These are phyloP conservation scores for Aphelenchoides fujianensis DNA, from an alignment of 1,140 invertebrate genomes.

Conservation along the genomic window DNA sequence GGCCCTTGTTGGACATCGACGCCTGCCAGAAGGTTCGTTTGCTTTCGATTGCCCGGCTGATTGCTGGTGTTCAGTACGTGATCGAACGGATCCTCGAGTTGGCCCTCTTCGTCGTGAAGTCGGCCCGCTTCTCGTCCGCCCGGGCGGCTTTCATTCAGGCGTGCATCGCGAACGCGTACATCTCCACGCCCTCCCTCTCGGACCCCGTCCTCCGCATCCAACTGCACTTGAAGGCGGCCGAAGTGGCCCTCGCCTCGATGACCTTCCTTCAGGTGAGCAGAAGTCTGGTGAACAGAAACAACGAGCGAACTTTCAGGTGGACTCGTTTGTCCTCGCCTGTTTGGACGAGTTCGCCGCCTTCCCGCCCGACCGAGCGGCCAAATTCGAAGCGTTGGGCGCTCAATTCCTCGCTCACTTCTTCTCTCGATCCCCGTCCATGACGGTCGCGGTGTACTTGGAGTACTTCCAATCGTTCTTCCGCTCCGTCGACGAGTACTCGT, in stretches of 20 bases:
- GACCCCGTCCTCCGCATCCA: slow-evolving; percentile 74
- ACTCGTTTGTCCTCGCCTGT: slow-evolving; percentile 20
- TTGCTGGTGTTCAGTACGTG: slow-evolving; percentile 38
- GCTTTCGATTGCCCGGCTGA: background rate
- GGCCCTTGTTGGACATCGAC: slow-evolving; percentile 43
- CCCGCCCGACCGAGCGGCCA: background rate
- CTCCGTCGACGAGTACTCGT: background rate
- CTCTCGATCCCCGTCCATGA: slow-evolving; percentile 1
- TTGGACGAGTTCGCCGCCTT: slow-evolving; percentile 21
- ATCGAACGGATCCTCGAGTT: slow-evolving; percentile 32
- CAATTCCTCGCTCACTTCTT: slow-evolving; percentile 4
- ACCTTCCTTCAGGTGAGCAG: slow-evolving; percentile 39
- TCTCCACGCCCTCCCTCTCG: slow-evolving; percentile 86
- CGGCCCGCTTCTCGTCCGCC: slow-evolving; percentile 39
- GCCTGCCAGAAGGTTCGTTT: slow-evolving; percentile 30
- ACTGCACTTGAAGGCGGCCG: slow-evolving; percentile 80
- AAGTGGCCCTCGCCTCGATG: slow-evolving; percentile 73
- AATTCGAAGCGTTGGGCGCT: background rate
- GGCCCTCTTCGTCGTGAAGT: slow-evolving; percentile 31
- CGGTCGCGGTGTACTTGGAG: background rate
- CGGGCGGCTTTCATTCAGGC: slow-evolving; percentile 66
- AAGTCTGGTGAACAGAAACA: background rate
- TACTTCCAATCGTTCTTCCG: background rate
- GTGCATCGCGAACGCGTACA: slow-evolving; percentile 89
- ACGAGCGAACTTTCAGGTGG: slow-evolving; percentile 8